Conservation (phyloP, 35 echinoderm and acorn worm species). For the Ophioderma brevispina region DNA sequence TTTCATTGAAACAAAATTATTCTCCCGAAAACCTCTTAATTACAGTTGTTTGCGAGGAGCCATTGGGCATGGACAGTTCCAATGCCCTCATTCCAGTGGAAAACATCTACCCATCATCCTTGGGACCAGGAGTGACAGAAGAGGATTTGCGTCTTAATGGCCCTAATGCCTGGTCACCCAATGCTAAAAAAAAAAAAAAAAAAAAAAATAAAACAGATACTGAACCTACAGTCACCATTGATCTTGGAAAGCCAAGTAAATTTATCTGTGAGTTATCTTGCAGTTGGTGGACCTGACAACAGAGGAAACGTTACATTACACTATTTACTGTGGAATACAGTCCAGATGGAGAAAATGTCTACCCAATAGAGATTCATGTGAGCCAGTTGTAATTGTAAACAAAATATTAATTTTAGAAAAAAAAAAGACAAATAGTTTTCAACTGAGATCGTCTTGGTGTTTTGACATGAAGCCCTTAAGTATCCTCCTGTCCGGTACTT, state of each 20-base stretch:
- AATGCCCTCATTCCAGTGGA: not conserved
- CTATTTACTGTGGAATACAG: constrained; percentile 64
- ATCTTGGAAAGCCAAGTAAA: constrained; percentile 41
- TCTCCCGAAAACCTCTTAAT: no score
- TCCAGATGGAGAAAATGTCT: constrained; percentile 45
- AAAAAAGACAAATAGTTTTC: no score
- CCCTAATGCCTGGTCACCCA: constrained; percentile 58
- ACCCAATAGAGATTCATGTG: constrained; percentile 29
- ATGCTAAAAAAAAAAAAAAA: no score
- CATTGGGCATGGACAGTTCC: not conserved
- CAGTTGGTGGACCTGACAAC: constrained; percentile 65
- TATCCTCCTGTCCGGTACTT: no score
- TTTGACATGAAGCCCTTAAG: no score
- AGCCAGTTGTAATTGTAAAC: not conserved
- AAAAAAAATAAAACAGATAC: no score
- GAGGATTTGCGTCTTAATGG: not conserved
- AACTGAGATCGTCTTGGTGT: no score
- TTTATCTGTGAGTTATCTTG: constrained; percentile 60
- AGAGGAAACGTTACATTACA: constrained; percentile 51
- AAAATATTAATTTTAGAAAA: no score
- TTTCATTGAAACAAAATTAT: no score
- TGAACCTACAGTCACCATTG: constrained; percentile 67
- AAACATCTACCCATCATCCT: not conserved
- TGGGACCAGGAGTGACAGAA: not conserved
- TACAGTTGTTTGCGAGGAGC: constrained; percentile 1